phyloP scores from a whole-genome alignment of 2,113 vertebrate species.

The Megaleporinus macrocephalus region DNA sequence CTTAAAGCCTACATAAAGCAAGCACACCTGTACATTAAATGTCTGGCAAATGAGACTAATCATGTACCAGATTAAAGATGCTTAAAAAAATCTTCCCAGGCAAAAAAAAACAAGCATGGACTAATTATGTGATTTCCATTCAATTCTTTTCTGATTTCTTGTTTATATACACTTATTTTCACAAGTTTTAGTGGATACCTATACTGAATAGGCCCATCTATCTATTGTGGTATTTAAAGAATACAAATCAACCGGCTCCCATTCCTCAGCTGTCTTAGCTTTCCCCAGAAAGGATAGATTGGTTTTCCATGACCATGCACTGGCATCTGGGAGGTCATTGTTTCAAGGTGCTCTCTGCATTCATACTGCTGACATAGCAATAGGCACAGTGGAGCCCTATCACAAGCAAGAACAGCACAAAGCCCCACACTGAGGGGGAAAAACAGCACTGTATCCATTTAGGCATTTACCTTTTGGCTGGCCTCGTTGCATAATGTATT shows the following conservation, averaged over 20 bases:
- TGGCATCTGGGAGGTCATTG: constrained; percentile 53
- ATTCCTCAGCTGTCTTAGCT: constrained; percentile 42
- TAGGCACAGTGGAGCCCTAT: constrained; percentile 16
- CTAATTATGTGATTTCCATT: neutral
- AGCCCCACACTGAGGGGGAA: neutral
- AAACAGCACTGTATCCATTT: too few relatives aligned
- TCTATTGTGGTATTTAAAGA: constrained; percentile 23
- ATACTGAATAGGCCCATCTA: neutral
- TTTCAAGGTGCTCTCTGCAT: constrained; percentile 56
- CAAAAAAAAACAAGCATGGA: neutral
- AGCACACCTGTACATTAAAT: neutral
- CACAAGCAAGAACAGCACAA: constrained; percentile 4
- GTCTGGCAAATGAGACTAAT: too few relatives aligned
- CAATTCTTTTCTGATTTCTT: neutral
- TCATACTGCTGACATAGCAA: constrained; percentile 55
- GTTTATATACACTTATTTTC: neutral
- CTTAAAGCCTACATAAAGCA: neutral
- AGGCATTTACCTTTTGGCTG: neutral
- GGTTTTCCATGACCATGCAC: constrained; percentile 59
- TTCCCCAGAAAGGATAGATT: constrained; percentile 49
- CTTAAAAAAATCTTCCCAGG: neutral
- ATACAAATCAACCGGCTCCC: constrained; percentile 43
- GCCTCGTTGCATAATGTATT: too few relatives aligned
- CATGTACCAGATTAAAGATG: neutral
- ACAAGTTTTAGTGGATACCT: neutral